A percentile compares a stretch with the other conserved stretches of the same genome.
Conservation (phyloP, 2,888 invertebrate species). For the Tiliacea citrago region DNA sequence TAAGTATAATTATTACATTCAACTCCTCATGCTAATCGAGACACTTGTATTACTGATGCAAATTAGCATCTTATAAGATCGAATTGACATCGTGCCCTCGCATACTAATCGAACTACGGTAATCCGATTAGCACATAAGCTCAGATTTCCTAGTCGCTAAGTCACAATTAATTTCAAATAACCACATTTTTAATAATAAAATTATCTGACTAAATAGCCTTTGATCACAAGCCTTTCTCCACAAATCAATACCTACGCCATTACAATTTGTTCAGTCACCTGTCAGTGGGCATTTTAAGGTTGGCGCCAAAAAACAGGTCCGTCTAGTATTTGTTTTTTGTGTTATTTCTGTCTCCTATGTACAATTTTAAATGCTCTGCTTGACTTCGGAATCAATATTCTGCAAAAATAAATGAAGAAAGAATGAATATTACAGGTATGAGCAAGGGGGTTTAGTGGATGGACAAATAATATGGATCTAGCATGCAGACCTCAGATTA, state of each 20-base stretch:
- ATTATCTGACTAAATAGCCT: too few relatives aligned
- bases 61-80: conserved; percentile 27
- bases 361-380: neutral
- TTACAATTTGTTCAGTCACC: conserved; percentile 7
- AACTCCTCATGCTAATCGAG: conserved; percentile 18
- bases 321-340: neutral
- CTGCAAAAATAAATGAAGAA: neutral
- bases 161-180: neutral
- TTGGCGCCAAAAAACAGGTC: neutral
- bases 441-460: too few relatives aligned
- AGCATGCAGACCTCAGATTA: too few relatives aligned
- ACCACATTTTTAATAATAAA: neutral
- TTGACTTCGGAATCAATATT: neutral
- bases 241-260: conserved; percentile 27
- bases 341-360: neutral
- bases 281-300: neutral
- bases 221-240: conserved; percentile 1
- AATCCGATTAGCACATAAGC: conserved; percentile 36
- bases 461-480: too few relatives aligned
- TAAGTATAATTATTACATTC: conserved; percentile 3
- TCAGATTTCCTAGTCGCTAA: conserved; percentile 21
- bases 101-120: conserved; percentile 22
- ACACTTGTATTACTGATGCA: conserved; percentile 13
- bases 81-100: conserved; percentile 32
- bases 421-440: too few relatives aligned